phyloP scores from a whole-genome alignment of 2,113 vertebrate genomes.

The Pyxicephalus adspersus region DNA sequence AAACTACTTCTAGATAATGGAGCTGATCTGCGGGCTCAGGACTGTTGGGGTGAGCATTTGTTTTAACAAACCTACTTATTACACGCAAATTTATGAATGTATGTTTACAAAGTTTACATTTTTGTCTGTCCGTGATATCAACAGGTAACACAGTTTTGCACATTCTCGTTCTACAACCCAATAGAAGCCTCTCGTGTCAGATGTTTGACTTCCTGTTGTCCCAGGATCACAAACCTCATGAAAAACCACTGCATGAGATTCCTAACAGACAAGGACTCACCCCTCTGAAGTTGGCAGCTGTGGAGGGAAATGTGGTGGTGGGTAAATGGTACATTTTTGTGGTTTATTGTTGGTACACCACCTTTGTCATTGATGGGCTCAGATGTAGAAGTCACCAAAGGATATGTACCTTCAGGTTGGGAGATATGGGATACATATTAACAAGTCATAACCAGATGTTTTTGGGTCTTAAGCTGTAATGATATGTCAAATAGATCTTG shows the following conservation, averaged over 20 bases:
- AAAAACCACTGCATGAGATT: slow-evolving; percentile 74
- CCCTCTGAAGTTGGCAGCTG: slow-evolving; percentile 90
- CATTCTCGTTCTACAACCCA: slow-evolving; percentile 85
- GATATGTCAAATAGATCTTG: no score
- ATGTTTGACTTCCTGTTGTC: slow-evolving; percentile 85
- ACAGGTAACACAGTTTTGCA: slow-evolving; percentile 92
- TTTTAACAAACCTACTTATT: no score
- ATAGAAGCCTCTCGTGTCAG: slow-evolving; percentile 83
- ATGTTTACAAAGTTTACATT: no score
- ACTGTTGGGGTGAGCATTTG: slow-evolving; percentile 81
- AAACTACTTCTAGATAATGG: slow-evolving; percentile 85
- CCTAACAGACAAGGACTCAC: slow-evolving; percentile 86
- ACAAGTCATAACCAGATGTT: no score
- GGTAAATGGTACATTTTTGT: slow-evolving; percentile 52
- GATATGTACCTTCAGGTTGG: no score
- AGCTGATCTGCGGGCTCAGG: slow-evolving; percentile 88
- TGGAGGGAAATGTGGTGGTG: slow-evolving; percentile 90
- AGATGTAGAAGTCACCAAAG: no score
- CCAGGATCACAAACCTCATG: slow-evolving; percentile 73
- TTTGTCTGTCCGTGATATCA: neutral
- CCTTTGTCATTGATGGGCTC: no score
- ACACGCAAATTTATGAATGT: no score
- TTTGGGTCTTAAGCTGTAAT: no score
- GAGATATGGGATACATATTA: no score
- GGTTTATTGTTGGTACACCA: no score